Base-by-base conservation (phyloP, 2,113 vertebrate genomes). In the Martes martes region DNA sequence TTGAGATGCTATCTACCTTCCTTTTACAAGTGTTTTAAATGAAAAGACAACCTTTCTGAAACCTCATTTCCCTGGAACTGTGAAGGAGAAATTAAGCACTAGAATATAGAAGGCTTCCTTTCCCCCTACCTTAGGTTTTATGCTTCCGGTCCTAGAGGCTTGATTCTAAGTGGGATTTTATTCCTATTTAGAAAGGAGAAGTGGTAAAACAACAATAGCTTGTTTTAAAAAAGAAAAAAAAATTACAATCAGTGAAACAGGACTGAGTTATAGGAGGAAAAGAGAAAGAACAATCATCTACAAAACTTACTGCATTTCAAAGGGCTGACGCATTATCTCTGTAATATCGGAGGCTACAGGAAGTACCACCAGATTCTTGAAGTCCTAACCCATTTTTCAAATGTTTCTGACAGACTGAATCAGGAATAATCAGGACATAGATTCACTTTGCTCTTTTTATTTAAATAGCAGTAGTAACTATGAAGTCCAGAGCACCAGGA, bases 31-130 rank as follows among this genome's bases (percentile, higher is more conserved):
- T 55, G 8, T 39, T 94, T 95, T 73, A 94, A 81, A 65, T 57
- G 73, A 78, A 71, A 95, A 85, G 69, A 94, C 50, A 15, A 39
- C 7, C 69, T 84, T 94, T 81, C 57, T 45, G 55, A 89, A 86
- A 87, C 33, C 57, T 65, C 45, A 52, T 89, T 94, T 92, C 26
- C 61, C 76, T 91, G 39, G 16, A 92, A 13, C 36, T 26, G 28
- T 69, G 61, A 91, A 94, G 36, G 42, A 92, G 81, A 97, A 93
- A 95, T 85, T 83, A 80, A 89, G 42, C 6, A 23, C 61, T 33
- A 26, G 50, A 91, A 83, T n/a, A 91, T 8, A 84, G 57, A 39
- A 15, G n/a, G 67, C 8, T 3, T 57, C 71, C 65, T 39, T 57
- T 8, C 2, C 21, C 24, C 21, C 14, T 8, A 83, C 33, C 31